Evolutionary conservation across 2,113 vertebrate species (phyloP), one percentile per base, ranked within the genome.

Genomic region (Amphiprion percula): DNA sequence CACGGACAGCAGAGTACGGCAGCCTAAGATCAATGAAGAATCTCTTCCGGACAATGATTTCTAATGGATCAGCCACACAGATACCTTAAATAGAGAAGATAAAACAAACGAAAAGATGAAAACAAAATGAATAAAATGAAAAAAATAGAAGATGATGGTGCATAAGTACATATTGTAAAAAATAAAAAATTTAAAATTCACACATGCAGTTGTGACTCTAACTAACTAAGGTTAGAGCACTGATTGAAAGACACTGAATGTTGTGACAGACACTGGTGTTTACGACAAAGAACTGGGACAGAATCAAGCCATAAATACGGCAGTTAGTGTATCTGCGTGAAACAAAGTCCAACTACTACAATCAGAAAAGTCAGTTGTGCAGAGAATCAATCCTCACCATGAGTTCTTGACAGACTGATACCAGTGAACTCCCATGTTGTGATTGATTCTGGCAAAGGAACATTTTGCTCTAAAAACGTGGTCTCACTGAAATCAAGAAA

Each of bases 371-470:
- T 21, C 16, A 56, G 4, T 9, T 15, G 0, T 14, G 9, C 7
- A 58, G 6, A 56, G 17, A 21, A 15, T 17, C 6, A 26, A 37
- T 60, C 21, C 85, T 87, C 49, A 93, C 94, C 91, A 1, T 86
- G 28, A 44, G 74, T 88, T 23, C 82, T 78, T 0, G 96, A 96
- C 52, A 98, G 6, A 85, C 97, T 96, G 68, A 98, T 90, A 0
- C 96, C 96, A 85, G 94, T 91, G 0, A 98, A 79, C 83, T 96
- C 92, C 97, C 97, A 98, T 0, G 96, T 94, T 61, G 97, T 97
- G 87, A 97, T 97, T 33, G 96, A 95, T 47, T 97, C 97, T 80
- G 93, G 94, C 68, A 98, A 74, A 39, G 90, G 91, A 16, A 47
- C 0, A 0, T 2, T 2, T 49, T 4, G 80, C 1, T 5, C 3